Evolutionary conservation across 2,888 invertebrate genomes (phyloP).

Genomic region (Aproaerema taeniolella): DNA sequence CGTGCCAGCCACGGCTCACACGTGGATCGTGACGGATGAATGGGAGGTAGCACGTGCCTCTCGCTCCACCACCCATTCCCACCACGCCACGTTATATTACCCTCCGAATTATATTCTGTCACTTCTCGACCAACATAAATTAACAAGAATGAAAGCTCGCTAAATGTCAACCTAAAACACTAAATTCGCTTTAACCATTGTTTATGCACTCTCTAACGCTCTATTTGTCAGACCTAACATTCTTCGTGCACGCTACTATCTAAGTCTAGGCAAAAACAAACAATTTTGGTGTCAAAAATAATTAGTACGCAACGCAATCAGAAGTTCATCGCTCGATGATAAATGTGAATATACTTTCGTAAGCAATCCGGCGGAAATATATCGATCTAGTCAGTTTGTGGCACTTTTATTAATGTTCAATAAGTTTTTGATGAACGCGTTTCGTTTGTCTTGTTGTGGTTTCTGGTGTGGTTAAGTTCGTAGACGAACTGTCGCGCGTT

Average conservation of each 20-base stretch:
- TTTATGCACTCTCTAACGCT: conserved; percentile 25
- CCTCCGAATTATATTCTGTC: conserved; percentile 25
- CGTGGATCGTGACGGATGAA: conserved; percentile 66
- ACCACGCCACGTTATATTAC: conserved; percentile 20
- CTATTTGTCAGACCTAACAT: conserved; percentile 17
- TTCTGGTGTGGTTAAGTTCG: conserved; percentile 29
- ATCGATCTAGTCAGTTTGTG: conserved; percentile 1
- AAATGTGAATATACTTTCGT: conserved; percentile 7
- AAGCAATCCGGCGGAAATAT: conserved; percentile 5
- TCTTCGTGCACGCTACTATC: too few species aligned
- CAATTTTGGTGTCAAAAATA: neutral
- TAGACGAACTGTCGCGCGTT: conserved; percentile 32
- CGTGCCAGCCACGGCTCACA: conserved; percentile 56
- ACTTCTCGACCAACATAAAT: conserved; percentile 27
- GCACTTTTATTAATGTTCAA: conserved; percentile 13
- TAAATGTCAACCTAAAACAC: conserved; percentile 10
- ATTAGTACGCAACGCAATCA: neutral
- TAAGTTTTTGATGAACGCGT: conserved; percentile 14
- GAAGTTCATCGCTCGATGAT: conserved; percentile 10
- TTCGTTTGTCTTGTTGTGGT: conserved; percentile 39
- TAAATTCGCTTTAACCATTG: conserved; percentile 25
- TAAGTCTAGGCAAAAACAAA: neutral
- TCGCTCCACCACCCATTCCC: conserved; percentile 14
- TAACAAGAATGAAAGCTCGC: conserved; percentile 23
- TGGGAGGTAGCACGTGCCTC: conserved; percentile 55